Evolutionary conservation across 2,113 vertebrate genomes (phyloP), one percentile per base, ranked within the genome.

Genomic region (Pampusana beccarii): DNA sequence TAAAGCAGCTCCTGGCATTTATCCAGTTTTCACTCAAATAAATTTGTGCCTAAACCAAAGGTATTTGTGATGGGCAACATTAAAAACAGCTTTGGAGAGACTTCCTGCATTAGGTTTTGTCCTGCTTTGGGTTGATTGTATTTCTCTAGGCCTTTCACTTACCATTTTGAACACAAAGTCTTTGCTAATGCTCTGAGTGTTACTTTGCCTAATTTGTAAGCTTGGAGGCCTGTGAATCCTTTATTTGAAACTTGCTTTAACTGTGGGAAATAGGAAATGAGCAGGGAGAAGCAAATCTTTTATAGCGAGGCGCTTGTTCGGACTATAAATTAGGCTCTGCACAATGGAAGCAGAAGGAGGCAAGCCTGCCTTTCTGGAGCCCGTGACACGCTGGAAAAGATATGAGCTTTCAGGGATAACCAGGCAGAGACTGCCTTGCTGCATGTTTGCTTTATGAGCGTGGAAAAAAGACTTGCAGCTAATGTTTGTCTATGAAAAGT

Each of bases 231-330:
- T 8, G 11, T 94, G 89, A 96, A 80, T 94, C 95, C 88, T 97
- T 98, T 97, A 96, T 97, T 95, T 93, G 74, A 96, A 97, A 97
- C 84, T 95, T 96, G 95, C 92, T 97, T 97, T 96, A 96, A 97
- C 97, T 98, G 97, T 98, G 98, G 97, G 98, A 98, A 98, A 98
- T 98, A 97, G 97, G 97, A 98, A 98, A 96, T 95, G 96, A 98
- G 92, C 85, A 56, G 91, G 94, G 96, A 97, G 90, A 97, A 96
- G 93, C 94, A 95, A 96, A 97, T 96, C 96, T 95, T 98, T 97
- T 96, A 92, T 95, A 90, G 91, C 7, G 10, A 93, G 81, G 54
- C 3, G 11, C 96, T 97, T 93, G 97, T 97, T 96, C 86, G 5
- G 98, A 98, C 97, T 98, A 16, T 97, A 95, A 98, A 98, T 98